Base-by-base conservation (phyloP, 2,113 vertebrate species). In the Psettodes erumei region DNA sequence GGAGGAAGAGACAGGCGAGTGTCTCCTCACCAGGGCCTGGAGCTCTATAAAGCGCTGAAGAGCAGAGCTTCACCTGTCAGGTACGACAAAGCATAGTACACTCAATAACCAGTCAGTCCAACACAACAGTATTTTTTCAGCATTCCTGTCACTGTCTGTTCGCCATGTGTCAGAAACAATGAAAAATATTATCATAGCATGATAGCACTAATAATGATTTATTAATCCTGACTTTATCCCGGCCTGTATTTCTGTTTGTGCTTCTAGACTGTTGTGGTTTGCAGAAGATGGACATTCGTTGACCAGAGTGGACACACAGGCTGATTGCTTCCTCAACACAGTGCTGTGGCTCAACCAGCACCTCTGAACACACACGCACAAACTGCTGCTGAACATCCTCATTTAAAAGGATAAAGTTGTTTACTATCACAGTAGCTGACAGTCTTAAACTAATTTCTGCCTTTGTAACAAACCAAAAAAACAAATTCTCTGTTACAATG, bases 261-360 rank as follows among this genome's bases (percentile, higher is more conserved):
- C 64, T 15, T 60, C 4, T 84, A 96, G 96, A 77, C 66, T 97
- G 83, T 79, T 96, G 80, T 96, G 96, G 95, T 96, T 94, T 86
- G 92, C 92, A 0, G 94, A 93, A 1, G 94, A 96, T 3, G 93
- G 95, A 68, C 96, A 96, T 0, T 90, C 93, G 0, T 82, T 96
- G 75, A 83, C 93, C 0, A 82, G 94, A 5, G 91, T 94, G 79
- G 93, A 94, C 82, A 95, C 79, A 0, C 93, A 94, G 81, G 90
- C 91, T 0, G 77, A 94, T 51, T 93, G 94, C 80, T 96, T 97
- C 64, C 45, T 93, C 47, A 96, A 95, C 84, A 91, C 87, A 0
- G 89, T 83, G 18, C 78, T 86, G 37, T 96, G 96, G 96, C 68
- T 97, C 43, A 87, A 94, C 13, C 89, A 86, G 47, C 86, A 96